Percentiles rank a stretch among this genome's conserved stretches.
Evolutionary conservation across 2,113 vertebrate genomes (phyloP).

Genomic region (Zingel zingel): DNA sequence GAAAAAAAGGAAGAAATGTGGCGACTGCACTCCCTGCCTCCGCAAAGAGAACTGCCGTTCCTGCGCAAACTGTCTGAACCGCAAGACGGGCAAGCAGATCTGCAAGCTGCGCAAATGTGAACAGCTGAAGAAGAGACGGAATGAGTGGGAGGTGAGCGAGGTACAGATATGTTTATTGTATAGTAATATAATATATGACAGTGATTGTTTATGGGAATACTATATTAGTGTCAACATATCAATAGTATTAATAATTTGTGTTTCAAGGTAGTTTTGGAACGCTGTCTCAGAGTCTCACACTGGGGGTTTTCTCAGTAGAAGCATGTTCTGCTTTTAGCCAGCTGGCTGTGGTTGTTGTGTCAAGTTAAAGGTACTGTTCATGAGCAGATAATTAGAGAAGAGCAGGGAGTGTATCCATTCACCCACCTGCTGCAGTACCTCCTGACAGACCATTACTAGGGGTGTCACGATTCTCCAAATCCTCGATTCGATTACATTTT

Average conservation of each 20-base stretch:
- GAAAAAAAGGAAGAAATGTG: conserved; percentile 90
- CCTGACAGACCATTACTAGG: conserved; percentile 4
- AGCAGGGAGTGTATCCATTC: not conserved
- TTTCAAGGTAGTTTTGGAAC: too few species aligned
- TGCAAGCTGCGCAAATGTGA: conserved; percentile 91
- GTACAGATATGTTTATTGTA: not conserved
- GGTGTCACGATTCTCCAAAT: too few species aligned
- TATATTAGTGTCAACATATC: not conserved
- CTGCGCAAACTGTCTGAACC: conserved; percentile 91
- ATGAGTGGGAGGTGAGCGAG: conserved; percentile 68
- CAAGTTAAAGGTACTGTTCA: too few species aligned
- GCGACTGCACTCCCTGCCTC: conserved; percentile 87
- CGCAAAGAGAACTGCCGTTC: conserved; percentile 88
- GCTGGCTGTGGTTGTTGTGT: not conserved
- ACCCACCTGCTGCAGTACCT: conserved; percentile 1
- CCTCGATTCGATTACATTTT: too few species aligned
- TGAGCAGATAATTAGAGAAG: too few species aligned
- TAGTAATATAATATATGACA: not conserved
- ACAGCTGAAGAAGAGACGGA: conserved; percentile 86
- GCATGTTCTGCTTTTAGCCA: not conserved
- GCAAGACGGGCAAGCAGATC: conserved; percentile 91
- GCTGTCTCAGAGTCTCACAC: not conserved
- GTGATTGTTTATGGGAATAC: not conserved
- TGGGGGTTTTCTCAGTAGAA: not conserved
- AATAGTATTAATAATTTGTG: not conserved